Conservation (phyloP, 2,888 invertebrate genomes). For the Hanleya hanleyi region DNA sequence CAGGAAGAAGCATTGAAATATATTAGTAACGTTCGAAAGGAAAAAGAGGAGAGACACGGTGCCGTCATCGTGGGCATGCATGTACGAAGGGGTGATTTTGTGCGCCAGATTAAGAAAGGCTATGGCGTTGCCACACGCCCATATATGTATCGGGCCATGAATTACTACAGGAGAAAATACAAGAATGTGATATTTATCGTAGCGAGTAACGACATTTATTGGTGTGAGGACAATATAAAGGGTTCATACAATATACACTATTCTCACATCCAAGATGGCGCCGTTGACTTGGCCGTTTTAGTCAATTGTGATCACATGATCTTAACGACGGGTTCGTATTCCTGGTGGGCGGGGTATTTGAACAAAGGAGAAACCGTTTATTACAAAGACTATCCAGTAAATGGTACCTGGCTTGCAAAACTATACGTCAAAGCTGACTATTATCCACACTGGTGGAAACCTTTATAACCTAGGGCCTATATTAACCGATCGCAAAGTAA, state of each 20-base stretch:
- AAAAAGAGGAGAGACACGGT: conserved; percentile 37
- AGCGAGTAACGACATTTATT: conserved; percentile 70
- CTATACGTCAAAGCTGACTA: conserved; percentile 66
- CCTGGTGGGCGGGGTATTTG: conserved; percentile 74
- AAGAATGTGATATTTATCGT: conserved; percentile 67
- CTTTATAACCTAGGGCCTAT: conserved; percentile 41
- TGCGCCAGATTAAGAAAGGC: conserved; percentile 63
- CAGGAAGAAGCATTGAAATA: conserved; percentile 37
- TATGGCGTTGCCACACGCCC: conserved; percentile 67
- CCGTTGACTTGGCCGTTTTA: conserved; percentile 70
- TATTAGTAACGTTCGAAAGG: conserved; percentile 28
- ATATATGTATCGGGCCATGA: conserved; percentile 66
- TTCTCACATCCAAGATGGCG: conserved; percentile 49
- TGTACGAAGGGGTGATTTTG: conserved; percentile 72
- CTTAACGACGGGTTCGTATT: conserved; percentile 71
- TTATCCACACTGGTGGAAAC: conserved; percentile 70
- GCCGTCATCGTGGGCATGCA: conserved; percentile 64
- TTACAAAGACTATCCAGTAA: conserved; percentile 69
- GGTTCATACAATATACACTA: conserved; percentile 47
- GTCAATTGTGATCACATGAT: conserved; percentile 67
- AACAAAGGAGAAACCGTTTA: conserved; percentile 66
- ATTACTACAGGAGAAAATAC: conserved; percentile 54
- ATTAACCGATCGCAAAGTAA: too few relatives aligned
- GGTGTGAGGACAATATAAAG: conserved; percentile 58
- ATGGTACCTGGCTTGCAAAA: conserved; percentile 63